phyloP scores from a whole-genome alignment of 2,113 vertebrate species.

The Equus quagga region DNA sequence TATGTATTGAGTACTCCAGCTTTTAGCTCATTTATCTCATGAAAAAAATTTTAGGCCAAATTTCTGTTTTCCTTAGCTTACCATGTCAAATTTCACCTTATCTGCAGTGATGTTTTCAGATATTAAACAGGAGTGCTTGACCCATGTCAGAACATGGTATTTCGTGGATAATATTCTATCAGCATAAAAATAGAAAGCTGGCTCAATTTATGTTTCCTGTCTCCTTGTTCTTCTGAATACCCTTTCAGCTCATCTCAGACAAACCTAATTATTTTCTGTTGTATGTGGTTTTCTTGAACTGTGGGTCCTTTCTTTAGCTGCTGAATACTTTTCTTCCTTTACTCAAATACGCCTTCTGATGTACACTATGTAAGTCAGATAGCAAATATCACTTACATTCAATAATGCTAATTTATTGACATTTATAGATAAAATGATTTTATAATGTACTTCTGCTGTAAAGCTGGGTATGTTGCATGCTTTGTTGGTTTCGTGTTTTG shows the following conservation, averaged over 20 bases:
- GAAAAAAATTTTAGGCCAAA: not conserved
- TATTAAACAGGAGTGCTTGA: not conserved
- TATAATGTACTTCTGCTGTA: not conserved
- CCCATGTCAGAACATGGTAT: not conserved
- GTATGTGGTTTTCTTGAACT: not conserved
- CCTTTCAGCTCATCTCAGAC: not conserved
- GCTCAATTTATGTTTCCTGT: not conserved
- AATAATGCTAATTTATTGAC: not conserved
- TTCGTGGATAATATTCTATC: not conserved
- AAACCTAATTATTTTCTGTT: not conserved
- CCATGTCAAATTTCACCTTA: not conserved
- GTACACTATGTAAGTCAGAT: not conserved
- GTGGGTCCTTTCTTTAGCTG: not conserved
- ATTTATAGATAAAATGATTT: not conserved
- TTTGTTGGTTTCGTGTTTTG: not conserved
- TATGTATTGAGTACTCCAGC: not conserved
- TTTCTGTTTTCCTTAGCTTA: not conserved
- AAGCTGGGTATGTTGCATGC: not conserved
- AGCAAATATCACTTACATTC: not conserved
- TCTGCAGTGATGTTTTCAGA: not conserved
- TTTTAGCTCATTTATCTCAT: conserved; percentile 6
- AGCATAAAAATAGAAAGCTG: not conserved
- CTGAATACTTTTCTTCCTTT: not conserved
- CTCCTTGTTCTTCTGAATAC: not conserved
- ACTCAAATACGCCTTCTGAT: not conserved